These are phyloP conservation scores for Saccostrea echinata DNA, from an alignment of 1,140 invertebrate genomes.

Conservation along the genomic window DNA sequence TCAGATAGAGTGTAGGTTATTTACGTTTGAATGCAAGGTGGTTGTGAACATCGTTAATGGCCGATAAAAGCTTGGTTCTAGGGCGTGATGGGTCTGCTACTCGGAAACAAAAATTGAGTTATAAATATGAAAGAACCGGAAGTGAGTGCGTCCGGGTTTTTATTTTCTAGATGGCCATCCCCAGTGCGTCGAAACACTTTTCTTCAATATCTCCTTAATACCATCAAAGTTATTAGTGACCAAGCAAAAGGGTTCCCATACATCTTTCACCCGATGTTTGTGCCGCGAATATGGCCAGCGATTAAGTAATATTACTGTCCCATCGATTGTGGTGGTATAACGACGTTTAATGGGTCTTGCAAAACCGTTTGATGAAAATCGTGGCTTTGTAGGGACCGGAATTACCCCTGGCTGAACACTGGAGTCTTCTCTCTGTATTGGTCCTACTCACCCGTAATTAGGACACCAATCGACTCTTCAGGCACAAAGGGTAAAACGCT, in stretches of 20 bases:
- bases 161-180: conserved; percentile 15
- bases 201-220: conserved; percentile 23
- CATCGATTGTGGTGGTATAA: conserved; percentile 23
- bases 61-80: background rate
- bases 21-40: no score
- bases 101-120: background rate
- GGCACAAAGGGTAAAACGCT: conserved; percentile 11
- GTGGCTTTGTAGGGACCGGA: conserved; percentile 11
- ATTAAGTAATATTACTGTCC: conserved; percentile 10
- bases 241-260: background rate
- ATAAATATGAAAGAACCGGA: background rate
- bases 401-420: conserved; percentile 4
- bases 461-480: background rate
- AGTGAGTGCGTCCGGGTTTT: background rate
- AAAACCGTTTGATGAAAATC: conserved; percentile 3
- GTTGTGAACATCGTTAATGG: no score
- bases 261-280: conserved; percentile 8
- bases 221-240: conserved; percentile 4
- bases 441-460: conserved; percentile 3
- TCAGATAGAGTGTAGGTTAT: no score
- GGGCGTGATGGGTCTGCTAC: background rate
- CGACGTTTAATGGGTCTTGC: conserved; percentile 4
- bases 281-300: background rate
- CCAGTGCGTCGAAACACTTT: background rate
- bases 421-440: background rate